Evolutionary conservation across 2,113 vertebrate species (phyloP), one percentile per base, ranked within the genome.

Genomic region (Malaclemys terrapin): DNA sequence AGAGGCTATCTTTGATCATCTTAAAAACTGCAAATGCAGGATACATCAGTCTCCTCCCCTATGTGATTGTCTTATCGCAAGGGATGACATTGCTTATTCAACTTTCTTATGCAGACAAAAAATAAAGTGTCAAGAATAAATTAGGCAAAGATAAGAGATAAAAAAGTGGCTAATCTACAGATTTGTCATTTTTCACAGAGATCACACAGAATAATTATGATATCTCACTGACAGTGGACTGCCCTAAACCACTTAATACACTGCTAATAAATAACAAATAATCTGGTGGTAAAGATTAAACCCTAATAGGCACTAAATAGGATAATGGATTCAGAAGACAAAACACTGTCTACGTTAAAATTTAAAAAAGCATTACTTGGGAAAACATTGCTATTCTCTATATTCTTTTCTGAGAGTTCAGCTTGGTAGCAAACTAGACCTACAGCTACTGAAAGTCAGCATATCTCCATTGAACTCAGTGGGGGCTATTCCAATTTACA

Each of bases 271-370:
- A 97, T 91, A 88, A 95, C 80, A 93, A 93, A 94, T 95, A 97
- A 97, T 97, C 96, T 97, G 98, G 97, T 94, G 91, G 90, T 93
- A 89, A 96, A 92, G 97, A 98, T 98, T 98, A 97, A 98, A 95
- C 89, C 80, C 94, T 82, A 97, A 89, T 97, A 96, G 97, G 94
- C 95, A 94, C 87, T 93, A 97, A 65, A 90, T 88, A 82, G 97
- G 95, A 98, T 97, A 94, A 98, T 97, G 96, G 96, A 98, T 97
- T 96, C 96, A 96, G 96, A 75, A 89, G 27, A 97, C 98, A 97
- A 97, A 93, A 97, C 90, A 95, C 95, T 95, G 93, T 80, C 57
- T 82, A 91, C 97, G 98, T 98, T 98, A 98, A 87, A 96, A 96
- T 92, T 97, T 97, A 97, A 93, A 94, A 24, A 78, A 88, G 50